Base-by-base conservation (phyloP, 2,888 invertebrate species). In the Drosophila aldrichi region DNA sequence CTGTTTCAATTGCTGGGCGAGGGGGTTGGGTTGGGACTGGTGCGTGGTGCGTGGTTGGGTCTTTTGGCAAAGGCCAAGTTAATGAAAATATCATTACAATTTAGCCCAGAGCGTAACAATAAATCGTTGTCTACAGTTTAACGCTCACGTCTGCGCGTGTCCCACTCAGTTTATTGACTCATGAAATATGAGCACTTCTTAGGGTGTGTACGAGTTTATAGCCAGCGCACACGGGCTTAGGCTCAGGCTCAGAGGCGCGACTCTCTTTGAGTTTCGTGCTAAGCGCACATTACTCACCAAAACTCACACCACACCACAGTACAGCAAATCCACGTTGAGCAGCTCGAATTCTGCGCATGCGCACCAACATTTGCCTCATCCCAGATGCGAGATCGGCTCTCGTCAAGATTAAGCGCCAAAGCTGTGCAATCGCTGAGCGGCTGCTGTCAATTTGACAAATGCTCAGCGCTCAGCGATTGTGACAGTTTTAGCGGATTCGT, bases 381-480 rank as follows among this genome's bases (percentile, higher is more conserved):
- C 40, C 43, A 34, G 40, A 51, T 43, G 62, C 63, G 46, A 36
- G 25, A 25, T 25, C 2, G 16, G 58, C 46, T 49, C 60, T 69
- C 76, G 81, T 81, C 81, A 77, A 86, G 90, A 90, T 90, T 79
- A 83, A 74, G 72, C 76, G 71, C 63, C 52, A 60, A 52, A 75
- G 78, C 67, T 83, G 74, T 70, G 85, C 87, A 83, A 83, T 86
- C 79, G 72, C 22, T 64, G 48, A 48, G 64, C 64, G 61, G 64
- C 69, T 60, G 78, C 89, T 91, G 90, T 90, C 90, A 89, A 81
- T 81, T 82, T 90, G 91, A 90, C 84, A 91, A 90, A 90, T 90
- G 90, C 81, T 73, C 74, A 62, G 54, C 66, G 72, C 67, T 78
- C 72, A 79, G 72, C 65, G 90, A 87, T 85, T 89, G 90, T 90